Evolutionary conservation across 2,113 vertebrate genomes (phyloP), one percentile per base, ranked within the genome.

Genomic region (Anoplopoma fimbria): DNA sequence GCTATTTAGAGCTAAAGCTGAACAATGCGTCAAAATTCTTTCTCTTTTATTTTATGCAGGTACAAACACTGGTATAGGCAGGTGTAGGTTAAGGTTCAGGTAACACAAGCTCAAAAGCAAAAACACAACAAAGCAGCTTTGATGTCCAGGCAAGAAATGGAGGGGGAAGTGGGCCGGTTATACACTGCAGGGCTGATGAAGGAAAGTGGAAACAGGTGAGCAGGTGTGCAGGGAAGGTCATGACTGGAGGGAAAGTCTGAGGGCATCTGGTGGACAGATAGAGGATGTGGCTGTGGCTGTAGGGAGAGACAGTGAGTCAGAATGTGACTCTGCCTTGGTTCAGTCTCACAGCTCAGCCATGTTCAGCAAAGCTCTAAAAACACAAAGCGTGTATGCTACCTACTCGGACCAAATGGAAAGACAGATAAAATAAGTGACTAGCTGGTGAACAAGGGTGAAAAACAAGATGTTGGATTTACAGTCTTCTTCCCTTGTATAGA

Each of bases 131-230:
- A 7, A 15, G 42, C 65, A 49, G 7, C 65, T 69, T 49, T 31
- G 31, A 69, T 19, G 17, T 33, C 33, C 65, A 14, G 27, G 47
- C 65, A 33, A 19, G 12, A 23, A 31, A 64, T 27, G 63, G 45
- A 19, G 25, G 63, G 38, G 25, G 14, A 27, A 45, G 19, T 4
- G 14, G 67, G 64, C 4, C 8, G 8, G 25, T 25, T 23, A 23
- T 47, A 10, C 27, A 4, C 15, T 10, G 64, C 9, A 47, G 64
- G 21, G 29, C 47, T n/a, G 45, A 69, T 7, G 10, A 49, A 19
- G 27, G 42, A 14, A 49, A 33, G 42, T 69, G 65, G 42, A 69
- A 69, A 49, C 65, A 69, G 65, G 29, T 33, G 42, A 69, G 19
- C 42, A 69, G 40, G 19, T 23, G 27, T 6, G 8, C 29, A 21